phyloP scores from a whole-genome alignment of 2,888 invertebrate genomes.

The Bimastos eiseni region DNA sequence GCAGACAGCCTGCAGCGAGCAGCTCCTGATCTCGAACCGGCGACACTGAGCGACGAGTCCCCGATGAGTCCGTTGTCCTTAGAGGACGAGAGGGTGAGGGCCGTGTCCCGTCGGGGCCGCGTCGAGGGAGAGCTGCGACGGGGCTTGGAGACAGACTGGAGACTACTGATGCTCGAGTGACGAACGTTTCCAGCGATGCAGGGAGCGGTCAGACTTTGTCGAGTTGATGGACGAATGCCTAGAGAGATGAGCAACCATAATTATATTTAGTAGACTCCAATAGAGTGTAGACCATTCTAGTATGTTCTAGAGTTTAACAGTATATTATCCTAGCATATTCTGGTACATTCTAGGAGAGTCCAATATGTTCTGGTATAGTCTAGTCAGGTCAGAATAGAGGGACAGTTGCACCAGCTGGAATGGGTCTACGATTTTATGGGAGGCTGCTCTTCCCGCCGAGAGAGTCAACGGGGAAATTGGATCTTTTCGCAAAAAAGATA shows the following conservation, averaged over 20 bases:
- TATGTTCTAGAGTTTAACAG: no score
- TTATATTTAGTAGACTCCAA: neutral
- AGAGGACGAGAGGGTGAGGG: neutral
- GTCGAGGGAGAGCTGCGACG: conserved; percentile 21
- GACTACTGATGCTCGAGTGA: conserved; percentile 21
- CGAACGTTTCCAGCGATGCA: neutral
- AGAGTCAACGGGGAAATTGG: no score
- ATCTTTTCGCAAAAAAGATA: no score
- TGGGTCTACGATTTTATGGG: no score
- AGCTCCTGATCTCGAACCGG: neutral
- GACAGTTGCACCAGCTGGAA: no score
- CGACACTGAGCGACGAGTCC: neutral
- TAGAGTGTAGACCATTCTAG: no score
- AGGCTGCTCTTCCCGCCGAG: no score
- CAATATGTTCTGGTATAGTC: neutral
- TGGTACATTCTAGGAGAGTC: neutral
- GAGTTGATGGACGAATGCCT: neutral
- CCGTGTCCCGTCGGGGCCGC: neutral
- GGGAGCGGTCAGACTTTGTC: conserved; percentile 4
- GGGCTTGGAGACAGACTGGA: neutral
- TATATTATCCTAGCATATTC: neutral
- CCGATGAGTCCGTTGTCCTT: neutral
- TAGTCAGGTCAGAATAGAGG: no score
- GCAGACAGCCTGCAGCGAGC: neutral
- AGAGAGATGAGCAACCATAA: neutral